These are phyloP conservation scores for Sakesphorus luctuosus DNA, from an alignment of 2,113 vertebrate genomes.

Conservation along the genomic window DNA sequence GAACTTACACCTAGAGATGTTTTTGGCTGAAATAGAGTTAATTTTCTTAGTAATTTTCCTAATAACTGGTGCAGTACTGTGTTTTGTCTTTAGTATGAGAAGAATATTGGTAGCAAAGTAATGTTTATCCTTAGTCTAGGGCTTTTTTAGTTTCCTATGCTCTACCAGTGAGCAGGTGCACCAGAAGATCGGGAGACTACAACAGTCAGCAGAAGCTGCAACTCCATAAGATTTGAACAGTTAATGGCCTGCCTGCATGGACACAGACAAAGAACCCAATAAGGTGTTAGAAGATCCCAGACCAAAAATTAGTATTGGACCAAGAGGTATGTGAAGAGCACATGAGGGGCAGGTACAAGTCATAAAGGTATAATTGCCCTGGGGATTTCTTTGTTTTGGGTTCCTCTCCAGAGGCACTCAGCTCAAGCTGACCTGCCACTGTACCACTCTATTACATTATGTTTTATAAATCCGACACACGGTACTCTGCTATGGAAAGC, in stretches of 20 bases:
- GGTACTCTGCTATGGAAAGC: background rate
- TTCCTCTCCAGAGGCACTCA: background rate
- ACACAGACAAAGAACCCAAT: background rate
- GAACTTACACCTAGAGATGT: background rate
- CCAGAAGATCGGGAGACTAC: background rate
- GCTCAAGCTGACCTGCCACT: background rate
- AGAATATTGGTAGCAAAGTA: background rate
- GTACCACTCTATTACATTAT: background rate
- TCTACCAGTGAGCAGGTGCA: background rate
- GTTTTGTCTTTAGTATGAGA: background rate
- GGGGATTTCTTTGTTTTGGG: background rate
- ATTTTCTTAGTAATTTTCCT: background rate
- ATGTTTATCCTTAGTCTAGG: background rate
- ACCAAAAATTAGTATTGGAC: background rate
- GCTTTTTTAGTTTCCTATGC: background rate
- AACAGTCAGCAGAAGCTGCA: background rate
- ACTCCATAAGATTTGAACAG: background rate
- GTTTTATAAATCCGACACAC: background rate
- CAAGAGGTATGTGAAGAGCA: background rate
- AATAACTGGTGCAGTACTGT: background rate
- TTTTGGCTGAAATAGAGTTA: background rate
- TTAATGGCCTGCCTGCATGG: background rate
- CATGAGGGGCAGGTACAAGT: background rate
- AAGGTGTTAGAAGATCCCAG: background rate
- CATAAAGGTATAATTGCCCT: background rate